Base-by-base conservation (phyloP, 2,888 invertebrate species). In the Drosophila mettleri region DNA sequence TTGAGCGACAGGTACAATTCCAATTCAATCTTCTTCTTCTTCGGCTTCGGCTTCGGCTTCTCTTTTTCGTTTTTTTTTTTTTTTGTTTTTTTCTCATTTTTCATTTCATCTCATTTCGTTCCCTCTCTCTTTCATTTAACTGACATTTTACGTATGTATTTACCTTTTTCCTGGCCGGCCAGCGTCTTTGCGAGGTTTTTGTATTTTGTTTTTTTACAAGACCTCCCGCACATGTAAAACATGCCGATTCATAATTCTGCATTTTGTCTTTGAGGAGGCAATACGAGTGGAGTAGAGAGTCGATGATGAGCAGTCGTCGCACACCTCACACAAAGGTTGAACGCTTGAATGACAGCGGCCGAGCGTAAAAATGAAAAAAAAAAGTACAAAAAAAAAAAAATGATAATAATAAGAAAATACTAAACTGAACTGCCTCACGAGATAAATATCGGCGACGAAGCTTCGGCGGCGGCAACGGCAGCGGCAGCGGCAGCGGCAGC, bases 221-320 rank as follows among this genome's bases (percentile, higher is more conserved):
- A 88, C 88, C 88, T 89, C 88, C 88, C 88, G 88, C 89, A 86
- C 88, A 88, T 88, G 88, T 88, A 87, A 88, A 88, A 88, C 87
- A 87, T 88, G 89, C 89, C 89, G 89, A 88, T 88, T 88, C 88
- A 88, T 88, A 89, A 88, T 88, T 89, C 82, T 75, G 80, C 80
- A 85, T 80, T 83, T 88, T 65, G 69, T 69, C 59, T 63, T 73
- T 75, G 69, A 75, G 75, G 72, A 83, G 80, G 69, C 69, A 73
- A 62, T 58, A 53, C 60, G 74, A 69, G 73, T 69, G 75, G 70
- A 78, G 78, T 64, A 36, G 29, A 41, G 41, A 61, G 75, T 66
- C 39, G 73, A 69, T 77, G 65, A 77, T 70, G 70, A 52, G 57
- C 58, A 55, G 62, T 33, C 24, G 54, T 33, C 54, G 54, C 57